Evolutionary conservation across 2,797 vertebrate species (phyloP), one percentile per base, ranked within the genome.

Genomic region (Danio albolineatus): DNA sequence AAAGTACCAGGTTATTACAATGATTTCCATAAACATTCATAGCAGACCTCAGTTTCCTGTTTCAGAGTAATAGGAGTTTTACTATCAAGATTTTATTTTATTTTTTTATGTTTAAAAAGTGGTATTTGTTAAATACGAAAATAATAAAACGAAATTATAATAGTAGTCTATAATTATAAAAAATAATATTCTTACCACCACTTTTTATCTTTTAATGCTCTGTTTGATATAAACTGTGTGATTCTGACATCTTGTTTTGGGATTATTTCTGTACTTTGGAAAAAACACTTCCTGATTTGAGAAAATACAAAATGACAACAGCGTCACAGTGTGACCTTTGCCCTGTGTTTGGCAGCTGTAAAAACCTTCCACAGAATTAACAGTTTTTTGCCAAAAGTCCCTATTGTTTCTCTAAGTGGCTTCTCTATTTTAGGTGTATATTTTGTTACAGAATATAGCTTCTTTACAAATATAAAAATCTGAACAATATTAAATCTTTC

Each of bases 231-330:
- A 69, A 76, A 74, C 64, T 62, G 56, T 62, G 56, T 76, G 57
- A 19, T 81, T 41, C 64, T 56, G 73, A 56, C 73, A 76, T 75
- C 73, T 64, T 61, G 51, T 12, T 46, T 16, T 67, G 38, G 21
- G 49, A 76, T 64, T 19, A 62, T 71, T 75, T 76, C 16, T 76
- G 48, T 49, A 70, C 49, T 70, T 81, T 66, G 54, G 48, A 17
- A 28, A 28, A 28, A 67, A 7, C 69, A 46, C 79, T 65, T 56
- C 71, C 69, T 66, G 49, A 28, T 51, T 79, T 65, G 28, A 14
- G 17, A 60, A 77, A 66, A 76, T 46, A 56, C 17, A 43, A 38
- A 77, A 56, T 8, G 51, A 14, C 49, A 53, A 76, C 46, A 66
- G 16, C 38, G 3, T 28, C 28, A 28, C 28, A 66, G 65, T 48